Conservation (phyloP, 2,888 invertebrate genomes). For the Dryococelus australis region DNA sequence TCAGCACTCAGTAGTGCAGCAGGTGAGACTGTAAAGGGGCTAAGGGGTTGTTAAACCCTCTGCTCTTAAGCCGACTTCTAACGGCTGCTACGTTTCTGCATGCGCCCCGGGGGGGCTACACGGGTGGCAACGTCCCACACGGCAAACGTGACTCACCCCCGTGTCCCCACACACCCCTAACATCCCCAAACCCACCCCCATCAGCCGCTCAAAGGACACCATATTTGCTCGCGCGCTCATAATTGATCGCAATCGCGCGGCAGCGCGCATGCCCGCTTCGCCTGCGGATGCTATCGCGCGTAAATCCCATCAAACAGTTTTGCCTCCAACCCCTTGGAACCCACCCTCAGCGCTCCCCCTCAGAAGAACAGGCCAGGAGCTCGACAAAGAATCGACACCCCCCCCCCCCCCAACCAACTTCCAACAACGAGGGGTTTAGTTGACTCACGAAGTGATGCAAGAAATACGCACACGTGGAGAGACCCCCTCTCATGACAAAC, state of each 20-base stretch:
- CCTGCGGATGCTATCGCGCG: constrained; percentile 21
- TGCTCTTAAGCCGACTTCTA: too few relatives aligned
- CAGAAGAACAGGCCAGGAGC: neutral
- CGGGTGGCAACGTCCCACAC: neutral
- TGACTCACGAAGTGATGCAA: neutral
- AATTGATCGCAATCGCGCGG: constrained; percentile 25
- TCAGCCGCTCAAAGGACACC: constrained; percentile 4
- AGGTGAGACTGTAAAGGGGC: too few relatives aligned
- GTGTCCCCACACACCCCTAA: neutral
- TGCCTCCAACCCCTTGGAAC: too few relatives aligned
- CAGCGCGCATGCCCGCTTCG: neutral
- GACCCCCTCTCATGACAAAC: neutral
- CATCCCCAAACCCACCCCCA: neutral
- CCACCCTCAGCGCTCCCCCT: too few relatives aligned
- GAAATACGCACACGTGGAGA: neutral
- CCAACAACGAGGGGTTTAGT: neutral
- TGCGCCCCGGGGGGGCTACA: too few relatives aligned
- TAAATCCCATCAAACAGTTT: constrained; percentile 30
- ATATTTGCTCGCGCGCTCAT: constrained; percentile 29
- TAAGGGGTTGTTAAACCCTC: too few relatives aligned
- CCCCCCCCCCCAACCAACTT: neutral
- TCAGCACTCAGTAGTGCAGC: too few relatives aligned
- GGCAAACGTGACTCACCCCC: neutral
- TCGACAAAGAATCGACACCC: neutral
- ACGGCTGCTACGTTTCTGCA: too few relatives aligned